A percentile compares a stretch with the other conserved stretches of the same genome.
phyloP scores from a whole-genome alignment of 1,140 invertebrate species.

The Bombus fervidus region DNA sequence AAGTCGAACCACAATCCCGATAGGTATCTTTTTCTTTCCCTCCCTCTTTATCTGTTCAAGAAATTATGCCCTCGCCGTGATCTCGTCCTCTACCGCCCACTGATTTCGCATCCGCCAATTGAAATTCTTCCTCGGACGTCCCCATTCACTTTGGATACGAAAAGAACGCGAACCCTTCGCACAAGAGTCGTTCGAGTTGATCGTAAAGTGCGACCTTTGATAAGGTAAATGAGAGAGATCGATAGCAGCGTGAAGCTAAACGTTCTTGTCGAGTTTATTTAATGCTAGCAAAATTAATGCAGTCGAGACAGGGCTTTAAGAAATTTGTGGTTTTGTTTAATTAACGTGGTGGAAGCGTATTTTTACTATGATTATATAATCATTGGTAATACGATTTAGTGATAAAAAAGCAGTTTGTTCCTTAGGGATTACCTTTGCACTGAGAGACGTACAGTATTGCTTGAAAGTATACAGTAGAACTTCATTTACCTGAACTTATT shows the following conservation, averaged over 20 bases:
- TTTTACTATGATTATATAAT: neutral
- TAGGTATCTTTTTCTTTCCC: neutral
- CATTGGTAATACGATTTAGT: neutral
- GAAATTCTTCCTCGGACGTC: constrained; percentile 16
- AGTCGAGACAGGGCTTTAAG: neutral
- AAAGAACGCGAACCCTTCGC: neutral
- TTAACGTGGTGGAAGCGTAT: neutral
- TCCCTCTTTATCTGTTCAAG: neutral
- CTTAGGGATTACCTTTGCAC: too few relatives aligned
- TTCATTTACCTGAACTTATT: neutral
- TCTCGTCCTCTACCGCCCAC: neutral
- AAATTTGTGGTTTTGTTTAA: neutral
- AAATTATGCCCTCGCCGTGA: constrained; percentile 3
- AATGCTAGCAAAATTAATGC: neutral
- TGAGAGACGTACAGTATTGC: neutral
- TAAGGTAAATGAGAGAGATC: neutral
- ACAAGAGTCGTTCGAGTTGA: neutral
- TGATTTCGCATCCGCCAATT: neutral
- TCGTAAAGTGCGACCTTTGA: neutral
- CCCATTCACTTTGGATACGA: neutral
- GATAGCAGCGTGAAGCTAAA: neutral
- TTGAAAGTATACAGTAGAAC: too few relatives aligned
- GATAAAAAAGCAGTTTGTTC: neutral
- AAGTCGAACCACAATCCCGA: constrained; percentile 53
- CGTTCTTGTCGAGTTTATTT: neutral